phyloP scores from a whole-genome alignment of 1,140 invertebrate species.

The Parasteatoda tepidariorum region DNA sequence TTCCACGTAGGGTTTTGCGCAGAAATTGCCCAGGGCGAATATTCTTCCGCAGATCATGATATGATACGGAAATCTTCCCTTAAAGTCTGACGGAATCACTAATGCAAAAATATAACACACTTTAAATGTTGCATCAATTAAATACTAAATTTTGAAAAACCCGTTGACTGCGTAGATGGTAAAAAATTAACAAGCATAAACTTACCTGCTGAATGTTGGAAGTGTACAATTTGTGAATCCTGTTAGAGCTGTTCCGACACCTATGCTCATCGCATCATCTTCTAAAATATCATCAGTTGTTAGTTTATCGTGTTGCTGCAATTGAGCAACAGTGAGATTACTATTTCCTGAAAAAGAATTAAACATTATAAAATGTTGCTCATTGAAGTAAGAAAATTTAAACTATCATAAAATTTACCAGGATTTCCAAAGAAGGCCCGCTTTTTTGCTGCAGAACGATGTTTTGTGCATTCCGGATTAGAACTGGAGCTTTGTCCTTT shows the following conservation, averaged over 20 bases:
- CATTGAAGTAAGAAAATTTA: background rate
- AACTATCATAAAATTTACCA: background rate
- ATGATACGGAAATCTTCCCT: no score
- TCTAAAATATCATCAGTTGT: conserved; percentile 17
- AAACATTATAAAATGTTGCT: background rate
- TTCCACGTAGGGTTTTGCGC: no score
- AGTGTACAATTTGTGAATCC: conserved; percentile 42
- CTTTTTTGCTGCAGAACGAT: conserved; percentile 77
- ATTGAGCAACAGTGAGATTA: conserved; percentile 32
- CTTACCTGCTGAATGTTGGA: conserved; percentile 36
- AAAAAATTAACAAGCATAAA: no score
- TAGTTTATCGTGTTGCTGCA: conserved; percentile 50
- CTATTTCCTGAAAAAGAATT: background rate
- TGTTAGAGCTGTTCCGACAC: conserved; percentile 26
- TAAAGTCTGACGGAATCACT: no score
- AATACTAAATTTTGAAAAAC: no score
- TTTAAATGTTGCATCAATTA: no score
- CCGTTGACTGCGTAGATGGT: no score
- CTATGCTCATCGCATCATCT: conserved; percentile 34
- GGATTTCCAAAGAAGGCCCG: background rate
- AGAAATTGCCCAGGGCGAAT: no score
- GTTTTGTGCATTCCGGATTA: conserved; percentile 84
- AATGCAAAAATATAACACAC: no score
- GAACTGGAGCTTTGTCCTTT: conserved; percentile 91
- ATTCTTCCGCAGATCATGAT: no score